Evolutionary conservation across 2,888 invertebrate genomes (phyloP), one percentile per base, ranked within the genome.

Genomic region (Diadegma fenestrale): DNA sequence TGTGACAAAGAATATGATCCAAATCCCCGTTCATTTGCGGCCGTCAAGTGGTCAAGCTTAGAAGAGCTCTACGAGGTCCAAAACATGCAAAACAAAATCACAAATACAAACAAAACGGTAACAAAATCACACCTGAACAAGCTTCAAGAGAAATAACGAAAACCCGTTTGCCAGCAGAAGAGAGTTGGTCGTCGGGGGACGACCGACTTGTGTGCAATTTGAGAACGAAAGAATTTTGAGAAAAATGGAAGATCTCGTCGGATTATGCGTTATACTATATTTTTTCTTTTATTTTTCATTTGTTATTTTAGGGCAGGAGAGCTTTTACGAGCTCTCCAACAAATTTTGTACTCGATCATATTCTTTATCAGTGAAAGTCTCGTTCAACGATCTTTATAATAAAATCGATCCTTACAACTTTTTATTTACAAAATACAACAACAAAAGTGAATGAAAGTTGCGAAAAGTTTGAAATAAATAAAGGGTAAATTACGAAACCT

Each of bases 1-100:
- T 91, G 93, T 93, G 93, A 94, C 91, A 94, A 94, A 93, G 94
- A 93, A 94, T 93, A 94, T 94, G 94, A 94, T 94, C 93, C 91
- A 90, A 93, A 92, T 91, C 90, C 89, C 90, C 79, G 89, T 92
- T 92, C 91, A 91, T 91, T 92, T 89, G 91, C 91, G 90, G 93
- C 92, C 92, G 91, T 92, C 92, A 89, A 90, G 89, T 88, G 43
- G 86, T 90, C 89, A 89, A 90, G 90, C 90, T 89, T 90, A 89
- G 91, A 91, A 91, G 90, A 91, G 88, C 76, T 84, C 90, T 87
- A 88, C 89, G 88, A 89, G 89, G 88, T 89, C 87, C 88, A 88
- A 87, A 86, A 90, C 54, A 58, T 54, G 54, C 68, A 91, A 89
- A 88, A 90, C n/a, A n/a, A 90, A 86, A 87, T 87, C 90, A 86